phyloP scores from a whole-genome alignment of 1,140 invertebrate species.

The Teleogryllus occipitalis region DNA sequence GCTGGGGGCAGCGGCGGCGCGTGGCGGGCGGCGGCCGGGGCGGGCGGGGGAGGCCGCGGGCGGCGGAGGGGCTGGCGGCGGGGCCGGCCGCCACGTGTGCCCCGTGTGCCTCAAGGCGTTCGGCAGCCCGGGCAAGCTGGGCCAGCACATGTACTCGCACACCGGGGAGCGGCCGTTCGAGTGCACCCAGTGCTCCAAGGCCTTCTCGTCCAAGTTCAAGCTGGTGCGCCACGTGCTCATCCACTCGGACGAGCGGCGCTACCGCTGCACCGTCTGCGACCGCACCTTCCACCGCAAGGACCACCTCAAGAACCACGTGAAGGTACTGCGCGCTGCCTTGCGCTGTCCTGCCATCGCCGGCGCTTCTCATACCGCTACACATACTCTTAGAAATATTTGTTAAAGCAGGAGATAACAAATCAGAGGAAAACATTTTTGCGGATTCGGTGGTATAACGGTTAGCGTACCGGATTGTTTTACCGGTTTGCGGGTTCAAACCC shows the following conservation, averaged over 20 bases:
- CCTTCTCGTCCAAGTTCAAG: conserved; percentile 62
- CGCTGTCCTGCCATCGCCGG: too few species aligned
- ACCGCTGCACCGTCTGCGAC: conserved; percentile 51
- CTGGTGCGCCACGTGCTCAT: conserved; percentile 57
- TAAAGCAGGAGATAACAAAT: too few species aligned
- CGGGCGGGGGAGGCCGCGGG: neutral
- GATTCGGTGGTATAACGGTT: too few species aligned
- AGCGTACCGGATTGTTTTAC: too few species aligned
- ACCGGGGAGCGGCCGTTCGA: conserved; percentile 58
- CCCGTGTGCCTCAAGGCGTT: conserved; percentile 48
- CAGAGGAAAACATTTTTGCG: too few species aligned
- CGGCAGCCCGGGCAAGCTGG: conserved; percentile 49
- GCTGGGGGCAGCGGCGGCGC: too few species aligned
- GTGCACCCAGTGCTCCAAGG: conserved; percentile 54
- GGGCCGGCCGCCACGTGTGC: conserved; percentile 38
- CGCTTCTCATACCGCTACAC: too few species aligned
- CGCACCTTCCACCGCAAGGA: conserved; percentile 65
- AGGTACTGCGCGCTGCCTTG: too few species aligned
- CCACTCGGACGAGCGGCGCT: conserved; percentile 57
- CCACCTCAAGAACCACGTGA: conserved; percentile 61
- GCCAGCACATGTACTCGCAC: conserved; percentile 52
- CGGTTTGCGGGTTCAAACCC: too few species aligned
- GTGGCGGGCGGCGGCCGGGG: neutral
- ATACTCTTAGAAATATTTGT: too few species aligned
- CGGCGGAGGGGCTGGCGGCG: neutral